Conservation (phyloP, 2,113 vertebrate species). For the Mus pahari region DNA sequence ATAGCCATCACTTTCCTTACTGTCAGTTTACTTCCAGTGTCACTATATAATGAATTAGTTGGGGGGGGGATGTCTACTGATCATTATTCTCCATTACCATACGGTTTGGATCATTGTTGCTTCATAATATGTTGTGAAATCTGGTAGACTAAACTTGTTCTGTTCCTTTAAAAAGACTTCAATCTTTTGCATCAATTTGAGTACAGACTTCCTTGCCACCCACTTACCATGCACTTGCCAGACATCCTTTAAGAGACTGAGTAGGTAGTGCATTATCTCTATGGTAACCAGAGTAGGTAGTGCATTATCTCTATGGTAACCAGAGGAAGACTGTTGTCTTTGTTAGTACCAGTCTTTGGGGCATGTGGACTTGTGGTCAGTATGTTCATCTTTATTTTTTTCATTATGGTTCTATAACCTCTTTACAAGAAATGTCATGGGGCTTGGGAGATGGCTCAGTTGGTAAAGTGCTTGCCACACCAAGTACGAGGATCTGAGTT, state of each 20-base stretch:
- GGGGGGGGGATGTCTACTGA: not conserved
- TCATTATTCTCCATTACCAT: slow-evolving; percentile 26
- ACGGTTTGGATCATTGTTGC: slow-evolving; percentile 55
- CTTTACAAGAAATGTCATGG: not conserved
- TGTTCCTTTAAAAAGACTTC: slow-evolving; percentile 10
- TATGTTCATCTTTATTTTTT: slow-evolving; percentile 41
- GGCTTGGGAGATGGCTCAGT: not conserved
- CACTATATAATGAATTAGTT: slow-evolving; percentile 30
- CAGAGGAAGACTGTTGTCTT: not conserved
- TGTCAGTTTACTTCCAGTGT: slow-evolving; percentile 2
- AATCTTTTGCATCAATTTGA: slow-evolving; percentile 33
- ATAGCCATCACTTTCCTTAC: not conserved
- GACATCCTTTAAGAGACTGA: not conserved
- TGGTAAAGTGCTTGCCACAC: not conserved
- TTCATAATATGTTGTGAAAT: slow-evolving; percentile 64
- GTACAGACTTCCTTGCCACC: not conserved
- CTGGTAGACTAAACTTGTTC: slow-evolving; percentile 50
- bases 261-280: not conserved
- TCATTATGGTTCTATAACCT: not conserved
- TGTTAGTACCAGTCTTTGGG: not conserved
- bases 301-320: not conserved
- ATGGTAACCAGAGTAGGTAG: not conserved
- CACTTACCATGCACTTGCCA: not conserved
- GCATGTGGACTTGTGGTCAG: not conserved
- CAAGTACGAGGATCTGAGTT: not conserved